These are phyloP conservation scores for Limanda limanda DNA, from an alignment of 2,113 vertebrate genomes.

Conservation along the genomic window DNA sequence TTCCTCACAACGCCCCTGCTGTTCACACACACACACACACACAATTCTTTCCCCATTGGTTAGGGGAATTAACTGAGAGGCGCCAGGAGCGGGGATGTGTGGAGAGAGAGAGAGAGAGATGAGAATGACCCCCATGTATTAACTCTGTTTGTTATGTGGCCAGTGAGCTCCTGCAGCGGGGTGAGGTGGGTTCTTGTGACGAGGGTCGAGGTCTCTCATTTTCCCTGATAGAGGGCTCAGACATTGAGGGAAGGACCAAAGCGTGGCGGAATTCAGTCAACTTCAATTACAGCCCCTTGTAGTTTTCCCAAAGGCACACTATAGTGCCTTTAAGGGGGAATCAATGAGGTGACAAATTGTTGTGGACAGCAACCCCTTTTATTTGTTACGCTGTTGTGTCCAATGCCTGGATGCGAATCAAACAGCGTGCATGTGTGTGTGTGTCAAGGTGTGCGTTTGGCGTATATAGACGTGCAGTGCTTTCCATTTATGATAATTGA, in stretches of 20 bases:
- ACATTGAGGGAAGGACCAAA: constrained; percentile 67
- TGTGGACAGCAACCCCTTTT: constrained; percentile 77
- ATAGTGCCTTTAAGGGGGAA: constrained; percentile 75
- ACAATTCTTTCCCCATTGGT: constrained; percentile 58
- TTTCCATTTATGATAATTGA: constrained; percentile 68
- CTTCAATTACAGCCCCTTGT: constrained; percentile 74
- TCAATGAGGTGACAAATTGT: constrained; percentile 81
- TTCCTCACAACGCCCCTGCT: constrained; percentile 29
- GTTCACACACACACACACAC: constrained; percentile 41
- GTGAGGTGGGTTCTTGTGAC: constrained; percentile 56
- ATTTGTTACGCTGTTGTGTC: constrained; percentile 67
- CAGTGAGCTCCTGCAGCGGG: constrained; percentile 35
- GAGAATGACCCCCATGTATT: constrained; percentile 65
- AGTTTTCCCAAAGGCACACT: constrained; percentile 75
- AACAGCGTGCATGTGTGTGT: background rate
- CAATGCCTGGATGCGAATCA: constrained; percentile 46
- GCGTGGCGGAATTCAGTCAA: constrained; percentile 73
- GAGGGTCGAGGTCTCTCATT: constrained; percentile 69
- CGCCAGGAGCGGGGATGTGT: constrained; percentile 38
- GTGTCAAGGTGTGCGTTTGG: constrained; percentile 14
- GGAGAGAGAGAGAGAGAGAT: constrained; percentile 40
- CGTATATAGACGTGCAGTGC: constrained; percentile 46
- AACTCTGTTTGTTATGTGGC: constrained; percentile 66
- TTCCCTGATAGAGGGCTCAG: constrained; percentile 69
- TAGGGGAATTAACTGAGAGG: constrained; percentile 64